These are phyloP conservation scores for Meteorus colon DNA, from an alignment of 2,888 invertebrate species.

Conservation along the genomic window DNA sequence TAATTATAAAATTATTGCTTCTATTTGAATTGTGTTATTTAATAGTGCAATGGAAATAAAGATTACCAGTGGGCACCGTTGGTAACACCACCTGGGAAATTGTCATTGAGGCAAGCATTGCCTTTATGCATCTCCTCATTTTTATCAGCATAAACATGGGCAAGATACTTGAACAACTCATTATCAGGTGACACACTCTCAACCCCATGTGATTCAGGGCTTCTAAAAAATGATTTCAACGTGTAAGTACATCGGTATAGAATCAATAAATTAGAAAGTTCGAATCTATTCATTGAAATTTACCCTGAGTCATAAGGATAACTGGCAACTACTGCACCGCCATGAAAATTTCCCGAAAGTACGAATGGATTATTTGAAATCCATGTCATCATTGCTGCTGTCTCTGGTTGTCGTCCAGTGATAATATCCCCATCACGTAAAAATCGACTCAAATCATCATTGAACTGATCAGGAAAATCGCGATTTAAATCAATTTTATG, in stretches of 20 bases:
- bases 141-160: conserved; percentile 83
- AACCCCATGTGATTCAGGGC: conserved; percentile 76
- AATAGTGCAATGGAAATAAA: conserved; percentile 22
- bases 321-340: conserved; percentile 97
- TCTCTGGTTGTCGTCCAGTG: conserved; percentile 87
- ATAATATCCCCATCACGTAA: conserved; percentile 75
- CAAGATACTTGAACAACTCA: conserved; percentile 84
- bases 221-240: conserved; percentile 20
- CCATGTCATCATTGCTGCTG: conserved; percentile 91
- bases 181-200: conserved; percentile 90
- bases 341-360: conserved; percentile 94
- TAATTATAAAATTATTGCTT: conserved; percentile 32
- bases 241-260: not conserved
- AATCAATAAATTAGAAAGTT: not conserved
- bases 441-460: conserved; percentile 69
- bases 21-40: conserved; percentile 9
- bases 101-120: conserved; percentile 82
- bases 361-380: conserved; percentile 91
- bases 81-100: conserved; percentile 86
- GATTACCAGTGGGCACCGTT: conserved; percentile 95
- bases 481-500: conserved; percentile 89
- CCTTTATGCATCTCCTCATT: conserved; percentile 86
- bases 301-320: conserved; percentile 94
- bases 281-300: conserved; percentile 44
- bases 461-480: conserved; percentile 94